Conservation (phyloP, 2,888 invertebrate genomes). For the Platycheirus albimanus region DNA sequence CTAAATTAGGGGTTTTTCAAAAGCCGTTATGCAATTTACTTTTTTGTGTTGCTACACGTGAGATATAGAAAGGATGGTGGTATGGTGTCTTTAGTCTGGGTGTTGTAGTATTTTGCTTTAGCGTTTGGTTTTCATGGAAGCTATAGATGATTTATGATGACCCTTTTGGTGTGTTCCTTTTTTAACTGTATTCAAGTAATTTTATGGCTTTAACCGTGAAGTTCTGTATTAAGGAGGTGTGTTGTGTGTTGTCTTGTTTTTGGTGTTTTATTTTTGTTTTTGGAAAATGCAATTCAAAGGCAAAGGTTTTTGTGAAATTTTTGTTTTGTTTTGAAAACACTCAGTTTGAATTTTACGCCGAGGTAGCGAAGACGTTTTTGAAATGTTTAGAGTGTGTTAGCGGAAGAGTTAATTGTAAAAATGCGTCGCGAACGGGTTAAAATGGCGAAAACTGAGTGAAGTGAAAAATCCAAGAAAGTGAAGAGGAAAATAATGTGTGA, state of each 20-base stretch:
- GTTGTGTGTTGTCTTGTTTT: constrained; percentile 49
- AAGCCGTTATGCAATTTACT: constrained; percentile 60
- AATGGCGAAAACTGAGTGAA: constrained; percentile 14
- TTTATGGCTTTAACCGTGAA: constrained; percentile 63
- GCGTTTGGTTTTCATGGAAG: constrained; percentile 73
- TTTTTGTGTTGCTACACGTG: constrained; percentile 37
- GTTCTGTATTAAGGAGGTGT: constrained; percentile 38
- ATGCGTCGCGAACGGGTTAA: constrained; percentile 48
- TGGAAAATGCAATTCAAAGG: constrained; percentile 63
- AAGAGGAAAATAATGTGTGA: no score
- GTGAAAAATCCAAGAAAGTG: constrained; percentile 7
- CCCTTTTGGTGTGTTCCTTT: constrained; percentile 77
- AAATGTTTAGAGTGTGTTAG: background rate
- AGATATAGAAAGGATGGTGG: background rate
- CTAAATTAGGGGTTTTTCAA: constrained; percentile 64
- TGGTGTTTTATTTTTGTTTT: constrained; percentile 44
- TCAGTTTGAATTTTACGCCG: constrained; percentile 80
- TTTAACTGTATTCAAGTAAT: constrained; percentile 63
- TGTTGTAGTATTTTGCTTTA: constrained; percentile 53
- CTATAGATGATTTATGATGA: constrained; percentile 80
- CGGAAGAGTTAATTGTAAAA: constrained; percentile 48
- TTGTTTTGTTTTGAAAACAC: constrained; percentile 79
- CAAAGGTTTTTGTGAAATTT: constrained; percentile 66
- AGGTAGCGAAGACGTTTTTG: constrained; percentile 77
- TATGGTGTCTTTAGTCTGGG: constrained; percentile 2